These are phyloP conservation scores for Apeira syringaria DNA, from an alignment of 2,888 invertebrate genomes.

Conservation along the genomic window DNA sequence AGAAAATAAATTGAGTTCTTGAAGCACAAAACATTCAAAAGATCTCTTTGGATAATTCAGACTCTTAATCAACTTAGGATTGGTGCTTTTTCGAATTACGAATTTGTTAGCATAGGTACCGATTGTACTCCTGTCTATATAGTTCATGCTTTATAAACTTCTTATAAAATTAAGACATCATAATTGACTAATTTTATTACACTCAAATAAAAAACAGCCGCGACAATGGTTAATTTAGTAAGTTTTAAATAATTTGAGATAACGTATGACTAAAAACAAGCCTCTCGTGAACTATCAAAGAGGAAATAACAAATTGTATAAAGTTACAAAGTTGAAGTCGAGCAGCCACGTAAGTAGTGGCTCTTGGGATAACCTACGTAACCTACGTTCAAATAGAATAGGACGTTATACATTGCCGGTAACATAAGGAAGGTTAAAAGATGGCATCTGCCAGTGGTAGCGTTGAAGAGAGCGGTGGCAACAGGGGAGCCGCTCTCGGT, in stretches of 20 bases:
- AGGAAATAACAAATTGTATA: neutral
- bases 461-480: constrained; percentile 45
- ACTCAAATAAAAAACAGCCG: no score
- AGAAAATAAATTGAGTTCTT: no score
- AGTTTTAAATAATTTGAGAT: neutral
- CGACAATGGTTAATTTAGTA: no score
- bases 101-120: no score
- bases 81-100: no score
- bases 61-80: no score
- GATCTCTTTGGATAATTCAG: no score
- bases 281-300: neutral
- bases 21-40: no score
- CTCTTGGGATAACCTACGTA: neutral
- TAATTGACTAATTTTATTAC: no score
- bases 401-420: constrained; percentile 52
- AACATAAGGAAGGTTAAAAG: constrained; percentile 40
- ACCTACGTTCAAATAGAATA: constrained; percentile 15
- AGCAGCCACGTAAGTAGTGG: constrained; percentile 20
- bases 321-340: constrained; percentile 40
- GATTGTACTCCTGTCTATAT: no score
- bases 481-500: constrained; percentile 15
- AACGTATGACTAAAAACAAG: neutral
- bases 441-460: constrained; percentile 42
- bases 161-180: no score
- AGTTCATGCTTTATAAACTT: no score